These are phyloP conservation scores for Propsilocerus akamusi DNA, from an alignment of 1,140 invertebrate genomes.

Conservation along the genomic window DNA sequence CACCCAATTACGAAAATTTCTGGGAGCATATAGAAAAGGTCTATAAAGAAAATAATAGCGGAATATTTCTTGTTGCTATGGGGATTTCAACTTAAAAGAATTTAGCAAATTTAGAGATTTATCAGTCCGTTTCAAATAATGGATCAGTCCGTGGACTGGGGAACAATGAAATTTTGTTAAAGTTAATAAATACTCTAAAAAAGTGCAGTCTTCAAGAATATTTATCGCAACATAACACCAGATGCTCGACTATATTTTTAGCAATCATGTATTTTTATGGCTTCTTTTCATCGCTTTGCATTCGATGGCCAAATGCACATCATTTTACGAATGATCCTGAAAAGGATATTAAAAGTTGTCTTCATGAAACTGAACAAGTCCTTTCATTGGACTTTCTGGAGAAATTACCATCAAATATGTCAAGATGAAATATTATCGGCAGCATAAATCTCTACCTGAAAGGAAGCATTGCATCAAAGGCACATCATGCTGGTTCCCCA, in stretches of 20 bases:
- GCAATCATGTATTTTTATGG: slow-evolving; percentile 52
- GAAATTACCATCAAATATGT: slow-evolving; percentile 28
- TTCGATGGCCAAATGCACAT: slow-evolving; percentile 28
- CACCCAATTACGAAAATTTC: too few relatives aligned
- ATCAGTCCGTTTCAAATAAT: slow-evolving; percentile 12
- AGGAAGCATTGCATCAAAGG: too few relatives aligned
- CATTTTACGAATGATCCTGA: slow-evolving; percentile 25
- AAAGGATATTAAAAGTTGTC: slow-evolving; percentile 29
- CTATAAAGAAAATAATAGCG: too few relatives aligned
- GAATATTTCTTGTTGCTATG: too few relatives aligned
- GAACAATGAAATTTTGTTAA: slow-evolving; percentile 13
- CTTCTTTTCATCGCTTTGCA: slow-evolving; percentile 59
- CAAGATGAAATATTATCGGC: slow-evolving; percentile 24
- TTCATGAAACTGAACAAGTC: slow-evolving; percentile 39
- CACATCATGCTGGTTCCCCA: too few relatives aligned
- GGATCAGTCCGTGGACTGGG: background rate
- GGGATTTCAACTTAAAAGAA: slow-evolving; percentile 54
- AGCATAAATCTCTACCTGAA: too few relatives aligned
- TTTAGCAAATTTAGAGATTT: slow-evolving; percentile 24
- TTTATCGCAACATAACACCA: too few relatives aligned
- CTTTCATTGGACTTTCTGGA: slow-evolving; percentile 45
- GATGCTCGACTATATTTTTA: too few relatives aligned
- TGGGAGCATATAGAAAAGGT: too few relatives aligned
- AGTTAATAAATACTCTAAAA: slow-evolving; percentile 17
- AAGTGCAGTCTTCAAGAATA: slow-evolving; percentile 46